Percentiles rank a stretch among this genome's conserved stretches.
phyloP scores from a whole-genome alignment of 2,113 vertebrate species.

The Chelonoidis abingdonii region DNA sequence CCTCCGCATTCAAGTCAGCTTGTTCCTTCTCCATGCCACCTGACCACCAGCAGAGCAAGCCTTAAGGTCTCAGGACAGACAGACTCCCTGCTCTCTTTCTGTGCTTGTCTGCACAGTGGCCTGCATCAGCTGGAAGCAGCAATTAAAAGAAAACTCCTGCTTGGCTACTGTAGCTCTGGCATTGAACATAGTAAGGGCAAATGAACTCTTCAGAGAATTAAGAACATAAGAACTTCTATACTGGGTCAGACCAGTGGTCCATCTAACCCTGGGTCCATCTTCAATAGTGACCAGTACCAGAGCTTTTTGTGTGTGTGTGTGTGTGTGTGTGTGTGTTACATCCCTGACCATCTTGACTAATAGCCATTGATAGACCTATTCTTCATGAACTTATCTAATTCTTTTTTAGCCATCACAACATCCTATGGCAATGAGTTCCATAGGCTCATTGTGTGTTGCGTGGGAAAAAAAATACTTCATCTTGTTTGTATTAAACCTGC shows the following conservation, averaged over 20 bases:
- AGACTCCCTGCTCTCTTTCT: neutral
- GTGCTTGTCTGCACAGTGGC: neutral
- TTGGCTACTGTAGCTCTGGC: neutral
- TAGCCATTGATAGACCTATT: neutral
- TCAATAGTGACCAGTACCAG: no score
- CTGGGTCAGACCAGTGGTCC: no score
- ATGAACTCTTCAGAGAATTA: neutral
- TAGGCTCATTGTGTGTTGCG: no score
- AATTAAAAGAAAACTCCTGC: neutral
- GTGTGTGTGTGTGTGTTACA: neutral
- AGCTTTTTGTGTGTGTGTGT: no score
- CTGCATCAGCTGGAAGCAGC: neutral
- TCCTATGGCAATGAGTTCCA: no score
- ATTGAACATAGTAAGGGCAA: neutral
- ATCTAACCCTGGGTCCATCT: no score
- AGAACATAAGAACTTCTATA: no score
- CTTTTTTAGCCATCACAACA: no score
- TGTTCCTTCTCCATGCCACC: neutral
- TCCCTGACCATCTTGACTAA: neutral
- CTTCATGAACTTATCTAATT: no score
- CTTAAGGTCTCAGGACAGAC: neutral
- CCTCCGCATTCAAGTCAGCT: neutral
- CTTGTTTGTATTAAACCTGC: no score
- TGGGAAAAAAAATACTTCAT: no score
- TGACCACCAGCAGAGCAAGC: neutral